Evolutionary conservation across 2,797 vertebrate genomes (phyloP), one percentile per base, ranked within the genome.

Genomic region (Aulostomus chinensis): DNA sequence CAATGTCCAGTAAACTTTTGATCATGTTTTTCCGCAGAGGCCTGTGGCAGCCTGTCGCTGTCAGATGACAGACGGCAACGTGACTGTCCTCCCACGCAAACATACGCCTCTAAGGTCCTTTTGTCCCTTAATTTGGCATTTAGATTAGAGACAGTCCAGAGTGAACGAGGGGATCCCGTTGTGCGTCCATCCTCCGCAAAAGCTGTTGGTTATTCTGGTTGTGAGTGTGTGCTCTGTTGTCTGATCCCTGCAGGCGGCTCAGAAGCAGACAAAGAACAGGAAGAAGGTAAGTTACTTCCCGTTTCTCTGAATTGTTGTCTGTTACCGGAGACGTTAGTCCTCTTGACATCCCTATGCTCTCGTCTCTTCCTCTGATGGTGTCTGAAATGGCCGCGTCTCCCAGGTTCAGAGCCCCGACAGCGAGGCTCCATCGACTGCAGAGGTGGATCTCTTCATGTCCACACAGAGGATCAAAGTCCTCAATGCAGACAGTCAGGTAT

Each of bases 401-500:
- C n/a, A n/a, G n/a, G n/a, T n/a, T n/a, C 80, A 97, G 96, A 93
- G 92, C 50, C 90, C 92, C 4, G 95, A 96, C 84, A 85, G 90
- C 0, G 94, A 97, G 74, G 88, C 87, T 63, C 85, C 93, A 0
- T 93, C 93, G 13, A 92, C 94, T 51, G 94, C 93, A 0, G 96
- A 98, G 80, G 96, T 98, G 31, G 96, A 98, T 68, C 94, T 98
- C 60, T 98, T 98, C 80, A 97, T 98, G 86, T 98, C 96, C 42
- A 98, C 95, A 0, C 96, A 96, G 86, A 94, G 96, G 88, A 98
- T 98, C 86, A 98, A 98, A 93, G 95, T 98, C 22, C 87, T 98
- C 83, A 98, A 97, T 64, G 95, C 96, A 24, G 96, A 96, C 80
- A 93, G 95, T 17, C 96, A 98, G 95, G 96, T 98, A 91, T 2